A percentile compares a stretch with the other conserved stretches of the same genome.
phyloP scores from a whole-genome alignment of 1,140 invertebrate genomes.

The Elymnias hypermnestra region DNA sequence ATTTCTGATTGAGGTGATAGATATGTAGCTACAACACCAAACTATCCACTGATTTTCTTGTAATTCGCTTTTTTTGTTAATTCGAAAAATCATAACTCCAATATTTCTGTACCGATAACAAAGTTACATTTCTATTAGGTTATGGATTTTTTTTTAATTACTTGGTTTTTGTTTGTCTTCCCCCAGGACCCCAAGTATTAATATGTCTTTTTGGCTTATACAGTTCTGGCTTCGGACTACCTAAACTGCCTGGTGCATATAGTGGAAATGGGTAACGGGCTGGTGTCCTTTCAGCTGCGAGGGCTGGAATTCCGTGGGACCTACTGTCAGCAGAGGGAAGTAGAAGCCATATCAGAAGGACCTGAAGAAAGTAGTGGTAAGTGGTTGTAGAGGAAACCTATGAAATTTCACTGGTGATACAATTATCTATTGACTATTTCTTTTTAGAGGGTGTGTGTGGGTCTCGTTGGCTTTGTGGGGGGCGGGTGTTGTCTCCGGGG shows the following conservation, averaged over 20 bases:
- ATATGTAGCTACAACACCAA: too few relatives aligned
- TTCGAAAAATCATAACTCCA: too few relatives aligned
- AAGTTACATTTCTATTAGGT: background rate
- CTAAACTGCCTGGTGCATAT: constrained; percentile 98
- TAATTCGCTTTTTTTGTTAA: too few relatives aligned
- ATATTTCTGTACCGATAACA: background rate
- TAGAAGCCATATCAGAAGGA: constrained; percentile 98
- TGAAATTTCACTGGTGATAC: too few relatives aligned
- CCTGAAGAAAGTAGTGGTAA: constrained; percentile 92
- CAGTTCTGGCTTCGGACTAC: constrained; percentile 96
- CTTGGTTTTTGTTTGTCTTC: background rate
- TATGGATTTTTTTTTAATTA: background rate
- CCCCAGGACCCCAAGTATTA: too few relatives aligned
- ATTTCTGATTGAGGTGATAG: too few relatives aligned
- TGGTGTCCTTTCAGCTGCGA: constrained; percentile 98
- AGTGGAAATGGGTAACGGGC: constrained; percentile 98
- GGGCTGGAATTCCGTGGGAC: constrained; percentile 98
- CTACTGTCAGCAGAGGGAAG: constrained; percentile 98
- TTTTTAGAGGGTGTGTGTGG: constrained; percentile 86
- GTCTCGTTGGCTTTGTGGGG: constrained; percentile 75
- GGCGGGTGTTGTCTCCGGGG: constrained; percentile 93
- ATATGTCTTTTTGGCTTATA: constrained; percentile 2
- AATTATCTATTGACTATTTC: too few relatives aligned
- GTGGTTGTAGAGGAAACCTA: too few relatives aligned
- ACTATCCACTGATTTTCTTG: too few relatives aligned